Evolutionary conservation across 2,888 invertebrate genomes (phyloP).

Genomic region (Drosophila tripunctata): DNA sequence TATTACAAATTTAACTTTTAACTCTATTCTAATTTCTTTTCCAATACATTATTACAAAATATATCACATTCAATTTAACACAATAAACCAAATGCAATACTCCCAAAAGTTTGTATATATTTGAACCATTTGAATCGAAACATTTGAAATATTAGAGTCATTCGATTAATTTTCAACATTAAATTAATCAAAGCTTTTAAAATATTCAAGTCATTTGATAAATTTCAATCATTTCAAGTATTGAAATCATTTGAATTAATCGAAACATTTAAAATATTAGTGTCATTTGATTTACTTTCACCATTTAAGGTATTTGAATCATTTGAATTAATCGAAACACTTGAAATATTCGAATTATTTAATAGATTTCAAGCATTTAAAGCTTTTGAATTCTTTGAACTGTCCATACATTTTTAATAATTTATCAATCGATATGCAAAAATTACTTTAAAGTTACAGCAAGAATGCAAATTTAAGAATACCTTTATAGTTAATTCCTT

Average conservation of each 20-base stretch:
- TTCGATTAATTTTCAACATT: no score
- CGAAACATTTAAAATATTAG: not conserved
- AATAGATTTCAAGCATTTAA: no score
- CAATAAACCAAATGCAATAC: not conserved
- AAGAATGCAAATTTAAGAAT: no score
- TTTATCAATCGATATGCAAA: no score
- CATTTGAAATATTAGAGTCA: not conserved
- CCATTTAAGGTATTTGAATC: no score
- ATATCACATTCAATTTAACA: not conserved
- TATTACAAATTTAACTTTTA: not conserved
- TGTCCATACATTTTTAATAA: no score
- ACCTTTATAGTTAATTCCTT: no score
- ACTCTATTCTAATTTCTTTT: not conserved
- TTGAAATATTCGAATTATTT: no score
- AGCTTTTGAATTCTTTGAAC: no score
- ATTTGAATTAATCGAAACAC: no score
- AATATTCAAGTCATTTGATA: not conserved
- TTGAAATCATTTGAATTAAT: not conserved
- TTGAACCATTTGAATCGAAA: not conserved
- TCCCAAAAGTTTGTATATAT: no score
- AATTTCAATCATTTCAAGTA: not conserved
- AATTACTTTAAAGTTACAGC: no score
- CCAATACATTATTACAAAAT: not conserved
- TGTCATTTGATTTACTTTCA: not conserved
- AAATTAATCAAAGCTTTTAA: not conserved